Evolutionary conservation across 2,888 invertebrate species (phyloP), one percentile per base, ranked within the genome.

Genomic region (Clepsis dumicolana): DNA sequence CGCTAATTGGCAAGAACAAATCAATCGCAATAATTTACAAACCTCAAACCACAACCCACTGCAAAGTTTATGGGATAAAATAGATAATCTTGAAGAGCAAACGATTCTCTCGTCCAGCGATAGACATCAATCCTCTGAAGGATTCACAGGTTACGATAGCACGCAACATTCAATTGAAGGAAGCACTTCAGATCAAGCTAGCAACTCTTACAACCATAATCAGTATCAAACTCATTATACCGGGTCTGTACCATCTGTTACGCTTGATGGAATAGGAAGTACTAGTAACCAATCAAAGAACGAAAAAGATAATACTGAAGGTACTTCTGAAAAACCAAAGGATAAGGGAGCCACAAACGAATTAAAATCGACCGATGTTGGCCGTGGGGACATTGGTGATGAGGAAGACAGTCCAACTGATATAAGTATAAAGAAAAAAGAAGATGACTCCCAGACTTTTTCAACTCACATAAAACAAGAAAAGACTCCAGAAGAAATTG

Each of bases 311-410:
- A 14, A 35, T 27, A 54, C 16, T 16, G 32, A 25, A 35, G 18
- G 16, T 32, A 24, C 24, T 27, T 25, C 35, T 29, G 70, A 63
- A 41, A 67, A 56, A 24, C 41, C 50, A 16, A 67, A 25, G 29
- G 48, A 59, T 10, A 48, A 59, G 16, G 64, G 56, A 8, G 10
- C 27, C 21, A 8, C 41, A 12, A 52, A 54, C 41, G 54, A 38
- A 62, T 65, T 52, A 48, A 61, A 64, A 50, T 72, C 78, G 24
- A 63, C 63, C 8, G 77, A 85, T 71, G 50, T 77, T 66, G 84
- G 84, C 0, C 81, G 85, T 12, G 86, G 86, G 24, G 86, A 86
- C 69, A 86, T 86, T 69, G 81, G 79, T 18, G 73, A 79, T 60
- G 84, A 85, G 67, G 81, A 81, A 29, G 68, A 63, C 16, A 48